phyloP scores from a whole-genome alignment of 2,113 vertebrate species.

The Hemichromis elongatus region DNA sequence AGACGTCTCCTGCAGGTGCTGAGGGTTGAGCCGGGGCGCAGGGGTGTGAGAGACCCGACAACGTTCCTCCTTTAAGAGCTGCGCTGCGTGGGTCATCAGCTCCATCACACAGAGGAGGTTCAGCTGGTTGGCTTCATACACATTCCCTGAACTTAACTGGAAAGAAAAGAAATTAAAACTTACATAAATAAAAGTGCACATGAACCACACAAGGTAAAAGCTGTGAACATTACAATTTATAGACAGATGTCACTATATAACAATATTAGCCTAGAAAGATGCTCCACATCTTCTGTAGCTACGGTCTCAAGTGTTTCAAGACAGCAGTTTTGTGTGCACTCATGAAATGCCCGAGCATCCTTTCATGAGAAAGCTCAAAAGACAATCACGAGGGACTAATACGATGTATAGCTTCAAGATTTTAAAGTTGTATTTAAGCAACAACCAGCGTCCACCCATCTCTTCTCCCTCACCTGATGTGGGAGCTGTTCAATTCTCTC shows the following conservation, averaged over 20 bases:
- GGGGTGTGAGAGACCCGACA: slow-evolving; percentile 4
- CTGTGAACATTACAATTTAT: neutral
- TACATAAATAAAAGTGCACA: neutral
- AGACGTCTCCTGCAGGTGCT: slow-evolving; percentile 54
- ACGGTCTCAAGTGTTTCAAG: neutral
- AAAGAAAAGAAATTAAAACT: neutral
- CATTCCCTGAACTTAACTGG: slow-evolving; percentile 73
- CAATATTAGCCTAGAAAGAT: neutral
- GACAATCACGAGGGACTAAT: rapidly evolving
- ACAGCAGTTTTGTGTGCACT: neutral
- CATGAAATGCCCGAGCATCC: neutral
- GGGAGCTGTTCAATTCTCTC: slow-evolving; percentile 70
- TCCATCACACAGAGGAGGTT: slow-evolving; percentile 80
- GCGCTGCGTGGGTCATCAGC: slow-evolving; percentile 79
- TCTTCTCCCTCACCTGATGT: slow-evolving; percentile 67
- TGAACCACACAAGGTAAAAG: neutral
- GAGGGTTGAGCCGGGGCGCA: slow-evolving; percentile 36
- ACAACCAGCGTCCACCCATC: neutral
- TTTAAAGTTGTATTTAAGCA: neutral
- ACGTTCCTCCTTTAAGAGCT: slow-evolving; percentile 66
- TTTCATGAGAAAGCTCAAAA: neutral
- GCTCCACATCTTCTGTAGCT: neutral
- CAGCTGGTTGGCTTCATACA: slow-evolving; percentile 81
- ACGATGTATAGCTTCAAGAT: neutral
- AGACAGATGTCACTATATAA: neutral